These are phyloP conservation scores for Plutomurus gul DNA, from an alignment of 1,140 invertebrate species.

Conservation along the genomic window DNA sequence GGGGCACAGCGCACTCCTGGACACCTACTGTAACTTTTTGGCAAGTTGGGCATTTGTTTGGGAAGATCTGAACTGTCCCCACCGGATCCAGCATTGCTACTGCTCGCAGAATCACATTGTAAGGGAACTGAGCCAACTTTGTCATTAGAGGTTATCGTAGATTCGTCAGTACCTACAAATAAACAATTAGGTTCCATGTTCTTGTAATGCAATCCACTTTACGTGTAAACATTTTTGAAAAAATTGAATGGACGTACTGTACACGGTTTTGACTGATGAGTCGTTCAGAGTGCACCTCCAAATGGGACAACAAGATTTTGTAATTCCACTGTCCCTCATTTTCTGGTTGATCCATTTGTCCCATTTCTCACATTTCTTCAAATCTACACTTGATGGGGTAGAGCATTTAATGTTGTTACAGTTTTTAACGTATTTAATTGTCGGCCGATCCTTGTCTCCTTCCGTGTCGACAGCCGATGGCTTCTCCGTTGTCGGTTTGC, in stretches of 20 bases:
- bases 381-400: neutral
- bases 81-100: too few species aligned
- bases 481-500: neutral
- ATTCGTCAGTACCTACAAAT: too few species aligned
- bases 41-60: neutral
- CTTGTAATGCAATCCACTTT: too few species aligned
- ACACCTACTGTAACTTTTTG: neutral
- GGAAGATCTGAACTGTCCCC: neutral
- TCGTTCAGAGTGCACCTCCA: neutral
- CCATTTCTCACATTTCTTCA: neutral
- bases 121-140: too few species aligned
- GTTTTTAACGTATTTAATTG: neutral
- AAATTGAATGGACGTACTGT: neutral
- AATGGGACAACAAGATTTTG: neutral
- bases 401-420: neutral
- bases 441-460: neutral
- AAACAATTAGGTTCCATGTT: neutral
- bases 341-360: neutral
- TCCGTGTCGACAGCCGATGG: too few species aligned
- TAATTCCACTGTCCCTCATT: neutral
- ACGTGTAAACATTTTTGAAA: too few species aligned
- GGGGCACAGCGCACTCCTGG: neutral
- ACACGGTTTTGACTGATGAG: neutral
- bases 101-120: neutral
- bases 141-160: too few species aligned